Percentiles rank a stretch among this genome's conserved stretches.
These are phyloP conservation scores for Mus caroli DNA, from an alignment of 2,797 vertebrate species.

Conservation along the genomic window DNA sequence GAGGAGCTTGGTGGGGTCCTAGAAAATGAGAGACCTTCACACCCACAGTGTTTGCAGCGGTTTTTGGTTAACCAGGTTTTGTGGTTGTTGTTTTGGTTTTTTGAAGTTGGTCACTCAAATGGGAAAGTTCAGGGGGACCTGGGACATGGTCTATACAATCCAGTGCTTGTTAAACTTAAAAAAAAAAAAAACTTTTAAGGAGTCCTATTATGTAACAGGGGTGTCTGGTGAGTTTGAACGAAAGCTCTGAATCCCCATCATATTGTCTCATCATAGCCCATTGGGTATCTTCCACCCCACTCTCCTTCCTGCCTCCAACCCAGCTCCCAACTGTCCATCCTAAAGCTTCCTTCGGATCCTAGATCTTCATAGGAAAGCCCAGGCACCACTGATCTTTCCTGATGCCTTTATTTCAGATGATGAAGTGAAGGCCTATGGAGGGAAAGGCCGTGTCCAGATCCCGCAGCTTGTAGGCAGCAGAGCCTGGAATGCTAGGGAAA, in stretches of 20 bases:
- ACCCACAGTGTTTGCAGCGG: not conserved
- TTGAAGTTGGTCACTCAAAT: not conserved
- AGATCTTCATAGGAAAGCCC: not conserved
- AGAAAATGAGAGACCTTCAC: not conserved
- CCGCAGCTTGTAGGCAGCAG: not conserved
- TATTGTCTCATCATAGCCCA: not conserved
- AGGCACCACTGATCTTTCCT: not conserved
- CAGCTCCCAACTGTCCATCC: not conserved
- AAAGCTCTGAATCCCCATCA: not conserved
- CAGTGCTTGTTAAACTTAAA: not conserved
- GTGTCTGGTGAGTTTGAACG: not conserved
- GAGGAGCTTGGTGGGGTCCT: not conserved
- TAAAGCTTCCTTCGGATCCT: not conserved
- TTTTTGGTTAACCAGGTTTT: not conserved
- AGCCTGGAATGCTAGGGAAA: not conserved
- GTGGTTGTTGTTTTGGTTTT: not conserved
- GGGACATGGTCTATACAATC: not conserved
- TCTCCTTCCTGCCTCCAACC: not conserved
- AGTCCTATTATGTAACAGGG: not conserved
- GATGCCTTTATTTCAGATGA: conserved; percentile 21
- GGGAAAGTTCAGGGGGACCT: not conserved
- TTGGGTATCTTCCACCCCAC: rapidly evolving
- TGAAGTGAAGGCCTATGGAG: not conserved
- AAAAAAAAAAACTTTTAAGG: not conserved
- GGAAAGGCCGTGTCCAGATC: not conserved